Evolutionary conservation across 2,113 vertebrate genomes (phyloP).

Genomic region (Rhinopomastus cyanomelas): DNA sequence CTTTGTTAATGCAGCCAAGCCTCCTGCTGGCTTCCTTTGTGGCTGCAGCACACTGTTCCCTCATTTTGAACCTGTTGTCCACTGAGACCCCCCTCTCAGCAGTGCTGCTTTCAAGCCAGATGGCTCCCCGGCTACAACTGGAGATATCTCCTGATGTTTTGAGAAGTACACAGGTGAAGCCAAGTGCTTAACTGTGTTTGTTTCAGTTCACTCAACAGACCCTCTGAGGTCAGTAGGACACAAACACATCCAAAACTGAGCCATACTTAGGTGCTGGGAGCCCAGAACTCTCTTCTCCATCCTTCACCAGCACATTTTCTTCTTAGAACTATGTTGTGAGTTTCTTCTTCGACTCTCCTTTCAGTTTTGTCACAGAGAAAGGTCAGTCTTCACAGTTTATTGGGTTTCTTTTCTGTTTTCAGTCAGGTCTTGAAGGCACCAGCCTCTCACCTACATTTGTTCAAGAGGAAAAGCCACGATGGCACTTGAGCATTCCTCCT

Average conservation of each 20-base stretch:
- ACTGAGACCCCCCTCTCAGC: too few species aligned
- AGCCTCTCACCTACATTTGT: background rate
- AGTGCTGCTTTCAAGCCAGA: too few species aligned
- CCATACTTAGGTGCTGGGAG: background rate
- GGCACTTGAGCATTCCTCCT: background rate
- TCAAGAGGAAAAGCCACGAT: background rate
- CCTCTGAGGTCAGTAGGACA: background rate
- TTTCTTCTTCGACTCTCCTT: background rate
- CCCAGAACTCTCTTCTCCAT: background rate
- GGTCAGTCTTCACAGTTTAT: background rate
- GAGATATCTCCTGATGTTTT: background rate
- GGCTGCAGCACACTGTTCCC: too few species aligned
- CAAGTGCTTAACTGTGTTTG: background rate
- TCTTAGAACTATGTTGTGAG: background rate
- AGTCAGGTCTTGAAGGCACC: background rate
- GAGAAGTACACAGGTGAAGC: background rate
- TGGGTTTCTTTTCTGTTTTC: conserved; percentile 2
- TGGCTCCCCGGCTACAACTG: too few species aligned
- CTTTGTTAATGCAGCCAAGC: too few species aligned
- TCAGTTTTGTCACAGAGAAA: background rate
- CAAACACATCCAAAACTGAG: background rate
- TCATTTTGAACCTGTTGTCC: too few species aligned
- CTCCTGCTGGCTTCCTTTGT: too few species aligned
- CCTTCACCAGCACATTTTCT: background rate
- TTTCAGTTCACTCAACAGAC: background rate